Evolutionary conservation across 1,140 invertebrate genomes (phyloP).

Genomic region (Bombus difficillimus): DNA sequence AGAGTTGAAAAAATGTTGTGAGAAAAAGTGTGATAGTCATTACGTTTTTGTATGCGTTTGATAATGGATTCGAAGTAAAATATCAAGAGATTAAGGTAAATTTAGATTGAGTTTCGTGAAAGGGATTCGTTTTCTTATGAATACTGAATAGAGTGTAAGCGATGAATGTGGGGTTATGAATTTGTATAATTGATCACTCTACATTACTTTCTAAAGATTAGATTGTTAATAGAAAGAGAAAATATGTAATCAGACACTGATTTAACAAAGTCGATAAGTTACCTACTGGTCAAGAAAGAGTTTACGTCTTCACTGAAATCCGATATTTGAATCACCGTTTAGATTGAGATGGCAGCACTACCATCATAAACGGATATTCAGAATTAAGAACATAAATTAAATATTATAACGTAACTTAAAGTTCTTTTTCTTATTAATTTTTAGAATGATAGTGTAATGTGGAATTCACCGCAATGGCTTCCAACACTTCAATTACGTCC

Average conservation of each 20-base stretch:
- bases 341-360: conserved; percentile 68
- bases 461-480: conserved; percentile 73
- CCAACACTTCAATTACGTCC: conserved; percentile 64
- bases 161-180: not conserved
- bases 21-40: too few relatives aligned
- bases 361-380: conserved; percentile 8
- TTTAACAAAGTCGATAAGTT: conserved; percentile 66
- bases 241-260: not conserved
- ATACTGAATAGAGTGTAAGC: not conserved
- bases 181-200: not conserved
- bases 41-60: not conserved
- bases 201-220: not conserved
- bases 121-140: not conserved
- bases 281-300: conserved; percentile 54
- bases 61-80: not conserved
- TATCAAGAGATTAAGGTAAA: not conserved
- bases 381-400: not conserved
- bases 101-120: not conserved
- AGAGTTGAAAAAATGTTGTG: too few relatives aligned
- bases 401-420: not conserved
- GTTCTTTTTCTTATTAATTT: conserved; percentile 49
- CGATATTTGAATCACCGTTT: not conserved
- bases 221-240: not conserved
- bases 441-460: conserved; percentile 76
- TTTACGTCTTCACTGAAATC: conserved; percentile 35